phyloP scores from a whole-genome alignment of 2,797 vertebrate species.

The Mormyrops boulengeri region DNA sequence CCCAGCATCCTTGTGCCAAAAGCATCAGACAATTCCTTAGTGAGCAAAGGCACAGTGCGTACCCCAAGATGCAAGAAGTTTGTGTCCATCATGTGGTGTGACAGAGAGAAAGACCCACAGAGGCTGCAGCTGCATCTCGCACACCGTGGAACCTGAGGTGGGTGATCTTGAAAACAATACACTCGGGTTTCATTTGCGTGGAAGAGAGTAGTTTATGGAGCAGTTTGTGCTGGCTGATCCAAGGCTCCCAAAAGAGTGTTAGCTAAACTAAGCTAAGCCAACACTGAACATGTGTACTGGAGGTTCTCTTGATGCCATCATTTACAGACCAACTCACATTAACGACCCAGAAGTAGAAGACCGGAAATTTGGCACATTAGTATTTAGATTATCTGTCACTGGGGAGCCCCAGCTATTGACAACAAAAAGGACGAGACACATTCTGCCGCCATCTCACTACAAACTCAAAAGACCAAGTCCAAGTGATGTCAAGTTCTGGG shows the following conservation, averaged over 20 bases:
- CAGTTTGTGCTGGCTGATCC: background rate
- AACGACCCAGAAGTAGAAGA: background rate
- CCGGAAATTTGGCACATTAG: background rate
- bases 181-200: background rate
- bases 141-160: background rate
- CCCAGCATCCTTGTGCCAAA: background rate
- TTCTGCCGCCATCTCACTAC: background rate
- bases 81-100: background rate
- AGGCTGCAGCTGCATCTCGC: background rate
- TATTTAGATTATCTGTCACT: background rate
- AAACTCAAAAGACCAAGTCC: too few relatives aligned
- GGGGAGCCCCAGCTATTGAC: background rate
- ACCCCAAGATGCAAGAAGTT: background rate
- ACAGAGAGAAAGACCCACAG: background rate
- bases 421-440: background rate
- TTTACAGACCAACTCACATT: background rate
- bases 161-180: background rate
- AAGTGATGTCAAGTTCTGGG: background rate
- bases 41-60: background rate
- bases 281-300: background rate
- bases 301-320: background rate
- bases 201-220: background rate
- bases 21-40: background rate
- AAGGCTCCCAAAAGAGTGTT: background rate
- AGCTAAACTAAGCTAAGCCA: background rate